Evolutionary conservation across 2,797 vertebrate species (phyloP).

Genomic region (Pangasius macronema): DNA sequence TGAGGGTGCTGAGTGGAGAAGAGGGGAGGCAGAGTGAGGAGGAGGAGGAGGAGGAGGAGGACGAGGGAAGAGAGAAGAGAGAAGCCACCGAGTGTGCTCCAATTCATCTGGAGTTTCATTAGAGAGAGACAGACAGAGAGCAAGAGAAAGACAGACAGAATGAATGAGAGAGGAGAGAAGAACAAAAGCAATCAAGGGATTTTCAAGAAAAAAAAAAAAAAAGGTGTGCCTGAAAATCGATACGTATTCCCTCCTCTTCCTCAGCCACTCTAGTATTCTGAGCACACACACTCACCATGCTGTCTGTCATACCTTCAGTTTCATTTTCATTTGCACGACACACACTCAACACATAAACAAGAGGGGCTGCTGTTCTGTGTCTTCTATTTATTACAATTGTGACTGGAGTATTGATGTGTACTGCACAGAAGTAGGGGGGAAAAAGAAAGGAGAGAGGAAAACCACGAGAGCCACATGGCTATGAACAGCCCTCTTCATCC

Average conservation of each 20-base stretch:
- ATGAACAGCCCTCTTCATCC: slow-evolving; percentile 31
- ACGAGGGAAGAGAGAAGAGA: neutral
- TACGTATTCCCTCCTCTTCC: slow-evolving; percentile 66
- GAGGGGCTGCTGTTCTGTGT: neutral
- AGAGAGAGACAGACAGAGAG: slow-evolving; percentile 61
- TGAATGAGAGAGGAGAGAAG: slow-evolving; percentile 56
- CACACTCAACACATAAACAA: slow-evolving; percentile 44
- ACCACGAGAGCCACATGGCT: slow-evolving; percentile 43
- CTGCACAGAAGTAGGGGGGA: neutral
- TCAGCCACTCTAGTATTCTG: slow-evolving; percentile 34
- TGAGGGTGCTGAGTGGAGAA: slow-evolving; percentile 40
- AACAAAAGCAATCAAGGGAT: slow-evolving; percentile 79
- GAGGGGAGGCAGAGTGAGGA: slow-evolving; percentile 44
- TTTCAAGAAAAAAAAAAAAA: slow-evolving; percentile 52
- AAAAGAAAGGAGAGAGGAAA: neutral
- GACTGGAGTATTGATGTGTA: slow-evolving; percentile 20
- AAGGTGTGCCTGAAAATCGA: slow-evolving; percentile 75
- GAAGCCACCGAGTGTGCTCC: slow-evolving; percentile 65
- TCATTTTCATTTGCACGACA: slow-evolving; percentile 61
- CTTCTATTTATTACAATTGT: slow-evolving; percentile 17
- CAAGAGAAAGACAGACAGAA: slow-evolving; percentile 57
- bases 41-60: neutral
- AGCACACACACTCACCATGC: slow-evolving; percentile 44
- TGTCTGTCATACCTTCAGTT: slow-evolving; percentile 54
- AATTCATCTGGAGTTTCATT: slow-evolving; percentile 80